Base-by-base conservation (phyloP, 2,888 invertebrate species). In the Himalopsyche japonica region DNA sequence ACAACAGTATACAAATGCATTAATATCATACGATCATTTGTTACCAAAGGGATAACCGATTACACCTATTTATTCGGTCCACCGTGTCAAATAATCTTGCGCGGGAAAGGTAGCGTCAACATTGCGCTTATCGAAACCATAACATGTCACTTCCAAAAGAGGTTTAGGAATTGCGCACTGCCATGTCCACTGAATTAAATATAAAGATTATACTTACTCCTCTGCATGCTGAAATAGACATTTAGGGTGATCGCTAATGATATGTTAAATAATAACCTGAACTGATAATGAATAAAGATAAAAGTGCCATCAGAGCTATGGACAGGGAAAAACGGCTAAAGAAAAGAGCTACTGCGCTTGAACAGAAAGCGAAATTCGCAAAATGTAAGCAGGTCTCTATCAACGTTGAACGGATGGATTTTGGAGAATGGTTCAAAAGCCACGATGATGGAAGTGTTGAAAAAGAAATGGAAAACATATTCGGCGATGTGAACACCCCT, bases 101-200 rank as follows among this genome's bases (percentile, higher is more conserved):
- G 92, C 92, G 92, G 92, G 92, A 92, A 92, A 92, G 92, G 91
- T 91, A 90, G 89, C 89, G 82, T 87, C 85, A 70, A 70, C 30
- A 70, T 10, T 3, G 30, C 15, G 6, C 70, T 24, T 24, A 27
- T 24, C 57, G 57, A 70, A 43, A 70, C 70, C 70, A 70, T 70
- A 70, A 70, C 70, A 70, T 70, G 70, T 70, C 70, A 70, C 15
- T 27, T 70, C 27, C 8, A 20, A 57, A 57, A 20, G 20, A 8
- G 7, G 24, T 20, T 20, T 57, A 24, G 24, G 10, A 7, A 20
- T 24, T 20, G 3, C 20, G 3, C 57, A 57, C 24, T 15, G 43
- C n/a, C 7, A 57, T 24, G 24, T 6, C 7, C 7, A 57, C 6
- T 57, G 24, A 10, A 20, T 24, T 57, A 57, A 20, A 20, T 57